Conservation (phyloP, 2,113 vertebrate species). For the Salvelinus fontinalis region DNA sequence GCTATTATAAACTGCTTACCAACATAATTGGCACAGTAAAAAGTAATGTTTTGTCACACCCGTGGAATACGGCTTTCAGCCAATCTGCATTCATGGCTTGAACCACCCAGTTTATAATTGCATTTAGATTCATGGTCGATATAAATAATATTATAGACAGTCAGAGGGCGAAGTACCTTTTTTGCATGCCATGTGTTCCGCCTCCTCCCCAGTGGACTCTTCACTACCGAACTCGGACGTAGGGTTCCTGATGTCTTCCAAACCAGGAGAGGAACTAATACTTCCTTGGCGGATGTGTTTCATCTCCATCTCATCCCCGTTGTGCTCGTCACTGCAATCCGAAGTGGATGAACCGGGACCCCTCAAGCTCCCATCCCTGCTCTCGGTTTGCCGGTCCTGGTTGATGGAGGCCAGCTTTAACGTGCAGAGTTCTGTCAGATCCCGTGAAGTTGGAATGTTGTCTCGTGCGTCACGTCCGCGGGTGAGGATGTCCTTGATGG, state of each 20-base stretch:
- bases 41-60: background rate
- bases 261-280: background rate
- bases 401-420: constrained; percentile 6
- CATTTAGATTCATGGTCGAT: background rate
- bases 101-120: background rate
- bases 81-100: background rate
- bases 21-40: no score
- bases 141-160: background rate
- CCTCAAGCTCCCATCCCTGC: background rate
- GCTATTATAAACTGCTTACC: no score
- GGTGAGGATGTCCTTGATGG: constrained; percentile 76
- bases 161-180: constrained; percentile 41
- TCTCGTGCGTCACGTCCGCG: constrained; percentile 39
- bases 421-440: constrained; percentile 8
- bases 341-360: background rate
- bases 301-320: constrained; percentile 5
- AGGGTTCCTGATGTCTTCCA: background rate
- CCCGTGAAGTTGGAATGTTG: background rate
- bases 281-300: constrained; percentile 12
- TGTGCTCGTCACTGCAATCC: background rate
- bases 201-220: constrained; percentile 49
- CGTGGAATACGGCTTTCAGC: background rate
- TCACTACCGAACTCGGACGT: constrained; percentile 33
- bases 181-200: constrained; percentile 24
- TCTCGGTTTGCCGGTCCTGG: background rate